Evolutionary conservation across 2,888 invertebrate genomes (phyloP).

Genomic region (Lochmaea capreae): DNA sequence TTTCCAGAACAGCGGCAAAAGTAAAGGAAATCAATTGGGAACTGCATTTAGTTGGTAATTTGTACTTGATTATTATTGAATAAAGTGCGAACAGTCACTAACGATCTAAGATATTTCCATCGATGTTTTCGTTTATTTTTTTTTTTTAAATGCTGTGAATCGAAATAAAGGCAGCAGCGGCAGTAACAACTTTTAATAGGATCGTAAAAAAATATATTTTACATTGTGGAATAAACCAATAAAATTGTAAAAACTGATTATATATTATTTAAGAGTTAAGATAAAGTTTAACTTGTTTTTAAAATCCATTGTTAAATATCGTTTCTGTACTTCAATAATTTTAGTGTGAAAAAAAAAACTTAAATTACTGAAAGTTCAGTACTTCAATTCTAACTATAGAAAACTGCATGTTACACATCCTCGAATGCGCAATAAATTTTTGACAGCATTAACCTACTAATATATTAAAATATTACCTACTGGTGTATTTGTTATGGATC

Average conservation of each 20-base stretch:
- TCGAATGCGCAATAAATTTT: conserved; percentile 5
- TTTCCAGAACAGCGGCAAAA: no score
- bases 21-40: no score
- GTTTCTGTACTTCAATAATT: background rate
- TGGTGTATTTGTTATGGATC: background rate
- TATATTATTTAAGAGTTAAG: background rate
- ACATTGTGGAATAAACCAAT: background rate
- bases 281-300: background rate
- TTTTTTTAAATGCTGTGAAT: no score
- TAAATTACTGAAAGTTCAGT: background rate
- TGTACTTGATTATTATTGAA: no score
- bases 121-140: no score
- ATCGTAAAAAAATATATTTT: no score
- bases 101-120: background rate
- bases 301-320: background rate
- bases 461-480: background rate
- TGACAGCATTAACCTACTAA: background rate
- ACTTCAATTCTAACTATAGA: background rate
- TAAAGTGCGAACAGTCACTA: no score
- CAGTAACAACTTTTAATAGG: no score
- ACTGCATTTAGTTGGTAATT: no score
- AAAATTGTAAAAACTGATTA: background rate
- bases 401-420: background rate
- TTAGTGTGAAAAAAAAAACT: background rate
- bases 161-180: no score